These are phyloP conservation scores for Iselma pallidipennis DNA, from an alignment of 2,888 invertebrate genomes.

Conservation along the genomic window DNA sequence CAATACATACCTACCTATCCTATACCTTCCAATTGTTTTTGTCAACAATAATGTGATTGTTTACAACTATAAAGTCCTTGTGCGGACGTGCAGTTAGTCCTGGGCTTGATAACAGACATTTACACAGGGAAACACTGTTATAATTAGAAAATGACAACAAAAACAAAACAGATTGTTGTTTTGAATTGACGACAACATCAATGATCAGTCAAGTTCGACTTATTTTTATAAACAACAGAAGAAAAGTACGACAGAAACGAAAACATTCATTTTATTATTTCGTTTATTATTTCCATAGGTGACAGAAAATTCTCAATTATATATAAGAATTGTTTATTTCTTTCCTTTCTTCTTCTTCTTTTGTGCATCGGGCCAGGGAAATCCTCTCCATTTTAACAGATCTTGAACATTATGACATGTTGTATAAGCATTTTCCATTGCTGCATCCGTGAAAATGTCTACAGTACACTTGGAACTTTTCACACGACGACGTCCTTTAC, in stretches of 20 bases:
- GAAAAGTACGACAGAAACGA: neutral
- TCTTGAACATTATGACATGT: constrained; percentile 93
- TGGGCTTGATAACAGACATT: too few relatives aligned
- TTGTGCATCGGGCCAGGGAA: constrained; percentile 85
- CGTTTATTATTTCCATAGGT: neutral
- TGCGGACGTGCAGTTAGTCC: too few relatives aligned
- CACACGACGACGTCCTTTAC: constrained; percentile 61
- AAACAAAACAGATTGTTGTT: too few relatives aligned
- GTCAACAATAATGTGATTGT: too few relatives aligned
- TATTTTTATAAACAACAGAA: neutral
- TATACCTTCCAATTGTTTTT: too few relatives aligned
- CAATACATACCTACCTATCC: too few relatives aligned
- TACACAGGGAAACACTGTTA: neutral
- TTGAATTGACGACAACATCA: too few relatives aligned
- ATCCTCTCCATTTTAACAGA: constrained; percentile 81
- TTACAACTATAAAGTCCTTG: too few relatives aligned
- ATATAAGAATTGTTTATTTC: too few relatives aligned
- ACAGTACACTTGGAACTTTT: constrained; percentile 71
- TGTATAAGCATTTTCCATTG: constrained; percentile 93
- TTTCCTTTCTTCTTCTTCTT: constrained; percentile 87
- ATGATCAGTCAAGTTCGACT: neutral
- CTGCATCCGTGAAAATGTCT: constrained; percentile 85
- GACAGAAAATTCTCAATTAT: neutral
- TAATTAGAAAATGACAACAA: too few relatives aligned
- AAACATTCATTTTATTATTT: neutral